Evolutionary conservation across 35 echinoderm and acorn worm species (phyloP), one percentile per base, ranked within the genome.

Genomic region (Ophioderma brevispina): DNA sequence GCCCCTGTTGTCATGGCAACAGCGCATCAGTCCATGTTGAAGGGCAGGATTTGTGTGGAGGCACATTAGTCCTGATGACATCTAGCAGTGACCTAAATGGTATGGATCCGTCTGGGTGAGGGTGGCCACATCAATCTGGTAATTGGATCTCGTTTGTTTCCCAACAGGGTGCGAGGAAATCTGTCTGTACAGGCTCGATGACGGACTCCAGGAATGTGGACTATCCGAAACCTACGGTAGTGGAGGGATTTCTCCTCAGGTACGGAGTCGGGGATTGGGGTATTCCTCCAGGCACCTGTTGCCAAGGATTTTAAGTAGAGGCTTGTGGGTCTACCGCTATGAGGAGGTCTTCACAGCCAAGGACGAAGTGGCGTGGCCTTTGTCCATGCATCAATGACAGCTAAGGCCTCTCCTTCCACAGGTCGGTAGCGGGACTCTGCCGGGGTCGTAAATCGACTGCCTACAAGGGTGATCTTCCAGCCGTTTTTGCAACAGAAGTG

Each of bases 221-320:
- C 46, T 0, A 94, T 77, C 0, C 59, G 64, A 80, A 94, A 94
- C 38, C n/a, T n/a, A n/a, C 87, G 43, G 25, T 89, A 89, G 55
- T 75, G 81, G 19, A 94, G 80, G 33, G 92, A 81, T 75, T 92
- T 92, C 33, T 92, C 91, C 39, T 92, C 89, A 55, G 85, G 88
- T 87, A 37, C 84, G 37, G 39, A 88, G 92, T 23, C 82, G 82
- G 77, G 87, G 70, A 39, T 90, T 94, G 8, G 93, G 93, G 37
- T 90, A 90, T 75, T 94, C 83, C 0, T 86, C 52, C 2, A 94
- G 82, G 59, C 81, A 81, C 0, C 88, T 40, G 46, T 90, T 59
- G 21, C 77, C 82, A 19, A 94, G 75, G 0, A 82, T 76, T 40
- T 90, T 89, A 0, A 90, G 82, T n/a, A 94, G 81, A 30, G 82